Evolutionary conservation across 2,888 invertebrate genomes (phyloP).

Genomic region (Mantis religiosa): DNA sequence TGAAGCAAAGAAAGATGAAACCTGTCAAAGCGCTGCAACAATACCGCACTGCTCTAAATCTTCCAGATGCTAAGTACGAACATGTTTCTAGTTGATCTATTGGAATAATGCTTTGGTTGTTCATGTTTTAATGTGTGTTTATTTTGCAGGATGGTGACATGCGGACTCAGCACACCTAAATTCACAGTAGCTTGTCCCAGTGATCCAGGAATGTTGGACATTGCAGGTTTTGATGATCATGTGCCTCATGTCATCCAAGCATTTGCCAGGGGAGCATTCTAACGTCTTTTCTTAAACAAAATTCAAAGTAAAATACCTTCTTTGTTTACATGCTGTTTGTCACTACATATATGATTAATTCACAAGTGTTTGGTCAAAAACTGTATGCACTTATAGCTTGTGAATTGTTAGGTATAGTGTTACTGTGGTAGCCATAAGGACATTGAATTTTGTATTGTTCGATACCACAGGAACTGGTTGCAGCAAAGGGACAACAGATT

Average conservation of each 20-base stretch:
- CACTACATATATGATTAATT: background rate
- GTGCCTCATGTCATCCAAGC: conserved; percentile 61
- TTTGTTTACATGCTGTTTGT: background rate
- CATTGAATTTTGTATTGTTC: background rate
- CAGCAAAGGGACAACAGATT: background rate
- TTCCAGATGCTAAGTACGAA: conserved; percentile 56
- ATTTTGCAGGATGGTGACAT: conserved; percentile 53
- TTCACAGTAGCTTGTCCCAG: conserved; percentile 23
- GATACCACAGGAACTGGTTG: background rate
- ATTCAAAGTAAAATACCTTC: background rate
- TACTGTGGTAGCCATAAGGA: background rate
- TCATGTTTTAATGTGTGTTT: background rate
- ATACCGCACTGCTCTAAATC: conserved; percentile 52
- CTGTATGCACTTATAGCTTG: background rate
- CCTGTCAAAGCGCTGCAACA: conserved; percentile 51
- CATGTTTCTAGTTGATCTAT: background rate
- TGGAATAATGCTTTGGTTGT: background rate
- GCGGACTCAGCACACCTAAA: conserved; percentile 44
- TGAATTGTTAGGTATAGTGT: background rate
- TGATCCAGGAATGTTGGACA: conserved; percentile 53
- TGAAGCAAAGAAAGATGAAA: conserved; percentile 41
- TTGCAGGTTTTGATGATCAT: conserved; percentile 60
- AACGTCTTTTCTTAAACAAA: background rate
- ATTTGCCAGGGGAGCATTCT: conserved; percentile 55
- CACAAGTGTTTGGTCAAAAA: background rate